Conservation (phyloP, 2,888 invertebrate genomes). For the Mesorhabditis spiculigera region DNA sequence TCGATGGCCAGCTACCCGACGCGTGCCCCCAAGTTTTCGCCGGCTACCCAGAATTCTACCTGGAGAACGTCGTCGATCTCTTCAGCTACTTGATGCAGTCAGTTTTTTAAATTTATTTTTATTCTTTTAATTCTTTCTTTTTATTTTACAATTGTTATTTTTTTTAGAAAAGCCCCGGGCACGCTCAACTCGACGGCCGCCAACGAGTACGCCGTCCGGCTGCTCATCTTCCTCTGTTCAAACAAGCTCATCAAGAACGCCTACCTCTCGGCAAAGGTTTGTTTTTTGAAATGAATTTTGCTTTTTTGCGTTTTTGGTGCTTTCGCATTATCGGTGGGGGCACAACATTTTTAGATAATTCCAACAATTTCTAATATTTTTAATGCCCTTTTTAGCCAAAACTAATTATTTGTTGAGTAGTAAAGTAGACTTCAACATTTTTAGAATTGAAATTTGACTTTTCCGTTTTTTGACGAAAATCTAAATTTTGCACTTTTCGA, state of each 20-base stretch:
- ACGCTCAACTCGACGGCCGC: constrained; percentile 57
- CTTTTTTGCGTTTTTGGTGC: no score
- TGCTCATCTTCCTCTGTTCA: constrained; percentile 83
- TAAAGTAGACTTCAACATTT: no score
- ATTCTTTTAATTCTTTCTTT: neutral
- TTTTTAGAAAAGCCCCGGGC: constrained; percentile 72
- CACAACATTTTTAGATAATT: no score
- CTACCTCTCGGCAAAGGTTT: constrained; percentile 84
- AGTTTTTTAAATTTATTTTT: constrained; percentile 62
- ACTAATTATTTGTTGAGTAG: no score
- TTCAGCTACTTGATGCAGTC: constrained; percentile 86
- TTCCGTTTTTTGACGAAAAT: no score
- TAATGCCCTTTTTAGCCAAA: no score
- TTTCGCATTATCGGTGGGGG: no score
- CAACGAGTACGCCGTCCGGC: constrained; percentile 24
- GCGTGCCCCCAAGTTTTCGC: constrained; percentile 75
- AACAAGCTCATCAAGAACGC: constrained; percentile 90
- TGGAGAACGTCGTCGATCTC: constrained; percentile 95
- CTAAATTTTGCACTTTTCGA: no score
- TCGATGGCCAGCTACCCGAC: constrained; percentile 57
- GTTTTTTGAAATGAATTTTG: neutral
- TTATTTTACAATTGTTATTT: constrained; percentile 22
- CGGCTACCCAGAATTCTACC: constrained; percentile 89
- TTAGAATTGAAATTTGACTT: no score
- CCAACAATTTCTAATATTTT: no score